Percentiles rank a stretch among this genome's conserved stretches.
Conservation (phyloP, 2,113 vertebrate species). For the Melanocharis versteri region DNA sequence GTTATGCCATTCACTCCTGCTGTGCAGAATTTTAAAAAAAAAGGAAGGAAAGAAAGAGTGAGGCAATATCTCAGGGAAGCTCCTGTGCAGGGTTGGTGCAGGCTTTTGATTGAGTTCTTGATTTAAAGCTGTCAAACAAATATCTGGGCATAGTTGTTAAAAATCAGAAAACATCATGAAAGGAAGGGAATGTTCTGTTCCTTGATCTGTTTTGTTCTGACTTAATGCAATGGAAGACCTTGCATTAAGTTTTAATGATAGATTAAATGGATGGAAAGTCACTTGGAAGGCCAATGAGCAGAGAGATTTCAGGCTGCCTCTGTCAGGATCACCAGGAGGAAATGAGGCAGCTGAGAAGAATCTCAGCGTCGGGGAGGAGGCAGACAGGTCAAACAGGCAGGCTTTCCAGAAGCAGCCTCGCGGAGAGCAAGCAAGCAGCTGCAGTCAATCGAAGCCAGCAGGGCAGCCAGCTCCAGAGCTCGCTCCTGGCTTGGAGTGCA, state of each 20-base stretch:
- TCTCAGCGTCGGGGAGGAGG: background rate
- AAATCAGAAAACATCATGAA: background rate
- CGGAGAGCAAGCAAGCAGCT: background rate
- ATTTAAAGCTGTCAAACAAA: background rate
- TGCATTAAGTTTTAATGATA: background rate
- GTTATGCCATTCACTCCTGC: background rate
- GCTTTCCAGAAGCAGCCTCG: background rate
- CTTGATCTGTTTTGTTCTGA: background rate
- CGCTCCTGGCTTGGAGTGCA: background rate
- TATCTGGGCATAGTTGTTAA: background rate
- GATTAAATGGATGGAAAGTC: background rate
- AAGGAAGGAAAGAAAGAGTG: background rate
- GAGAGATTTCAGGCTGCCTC: background rate
- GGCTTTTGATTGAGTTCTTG: background rate
- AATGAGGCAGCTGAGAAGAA: conserved; percentile 32
- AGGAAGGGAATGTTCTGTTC: background rate
- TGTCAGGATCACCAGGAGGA: background rate
- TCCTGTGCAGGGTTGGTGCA: background rate
- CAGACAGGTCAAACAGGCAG: conserved; percentile 5
- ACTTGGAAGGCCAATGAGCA: background rate
- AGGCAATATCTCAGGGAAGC: background rate
- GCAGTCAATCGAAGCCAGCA: background rate
- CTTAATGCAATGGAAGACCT: too few relatives aligned
- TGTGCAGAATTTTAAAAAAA: background rate
- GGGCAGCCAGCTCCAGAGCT: background rate